Evolutionary conservation across 2,797 vertebrate genomes (phyloP).

Genomic region (Melanotaenia trifasciata): DNA sequence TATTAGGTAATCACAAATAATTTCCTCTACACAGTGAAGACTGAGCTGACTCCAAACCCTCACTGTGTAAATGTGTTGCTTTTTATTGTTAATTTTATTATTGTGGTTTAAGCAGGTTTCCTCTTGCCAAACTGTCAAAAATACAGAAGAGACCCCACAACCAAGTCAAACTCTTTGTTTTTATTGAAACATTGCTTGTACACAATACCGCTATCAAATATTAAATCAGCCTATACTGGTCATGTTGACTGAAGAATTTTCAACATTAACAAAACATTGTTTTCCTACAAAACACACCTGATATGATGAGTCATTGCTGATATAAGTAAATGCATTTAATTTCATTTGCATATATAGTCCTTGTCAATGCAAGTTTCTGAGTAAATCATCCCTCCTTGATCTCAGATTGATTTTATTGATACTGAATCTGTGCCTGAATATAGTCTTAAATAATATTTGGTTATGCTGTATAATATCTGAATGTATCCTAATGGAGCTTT

Average conservation of each 20-base stretch:
- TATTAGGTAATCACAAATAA: not conserved
- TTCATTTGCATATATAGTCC: no score
- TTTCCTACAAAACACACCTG: no score
- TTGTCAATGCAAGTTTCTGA: not conserved
- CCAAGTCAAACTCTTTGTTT: no score
- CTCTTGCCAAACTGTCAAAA: no score
- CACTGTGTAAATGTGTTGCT: not conserved
- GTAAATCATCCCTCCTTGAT: not conserved
- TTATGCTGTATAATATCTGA: not conserved
- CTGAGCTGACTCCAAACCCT: not conserved
- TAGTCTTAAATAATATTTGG: not conserved
- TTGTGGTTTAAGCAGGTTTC: no score
- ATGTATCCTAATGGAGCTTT: not conserved
- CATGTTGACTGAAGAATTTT: no score
- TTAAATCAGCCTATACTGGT: no score
- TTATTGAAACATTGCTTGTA: no score
- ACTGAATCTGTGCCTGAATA: not conserved
- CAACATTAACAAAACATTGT: no score
- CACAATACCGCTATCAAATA: no score
- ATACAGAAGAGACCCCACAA: no score
- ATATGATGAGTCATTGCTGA: no score
- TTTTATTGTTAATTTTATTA: not conserved
- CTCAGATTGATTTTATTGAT: not conserved
- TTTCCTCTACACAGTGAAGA: not conserved
- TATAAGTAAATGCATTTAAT: not conserved